Base-by-base conservation (phyloP, 2,113 vertebrate species). In the Brachionichthys hirsutus region DNA sequence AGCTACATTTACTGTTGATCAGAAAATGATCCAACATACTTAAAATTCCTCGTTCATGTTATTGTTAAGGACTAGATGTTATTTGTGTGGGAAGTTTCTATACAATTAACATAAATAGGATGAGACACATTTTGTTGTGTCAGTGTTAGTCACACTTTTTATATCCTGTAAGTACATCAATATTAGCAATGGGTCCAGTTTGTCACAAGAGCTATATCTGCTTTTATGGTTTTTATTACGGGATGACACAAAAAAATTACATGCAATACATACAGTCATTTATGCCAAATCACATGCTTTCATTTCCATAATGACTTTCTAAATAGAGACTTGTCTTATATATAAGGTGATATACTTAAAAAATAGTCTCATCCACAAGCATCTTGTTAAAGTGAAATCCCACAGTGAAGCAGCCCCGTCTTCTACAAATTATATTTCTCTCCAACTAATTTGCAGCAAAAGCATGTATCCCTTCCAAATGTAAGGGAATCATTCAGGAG, bases 1-100 rank as follows among this genome's bases (percentile, higher is more conserved):
- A 92, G 92, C 92, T 89, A 90, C 90, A 93, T 90, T 89, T 90
- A 91, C 91, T 92, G 90, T 91, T 92, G 59, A 38, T 54, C 42
- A 42, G 48, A 93, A 94, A 93, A 91, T 90, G 90, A 93, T 92
- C 90, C 92, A 92, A 93, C 92, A 91, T 93, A 90, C 90, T 92
- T 92, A 88, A 76, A 75, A 87, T 91, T 92, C 85, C 86, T 89
- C 92, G 93, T 92, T 92, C 85, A 93, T 94, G 92, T 89, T 88
- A 93, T 93, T 92, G 94, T 94, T 94, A 94, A 93, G 92, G 92
- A 92, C 92, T 94, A 92, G 92, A 92, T 93, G 92, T 44, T 93
- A 90, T 92, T 87, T 92, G 93, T 89, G 92, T 93, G 93, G 93
- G 93, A 93, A 92, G 92, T 93, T 94, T 91, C 91, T 93, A 92